Conservation (phyloP, 2,888 invertebrate species). For the Dasysyrphus tricinctus region DNA sequence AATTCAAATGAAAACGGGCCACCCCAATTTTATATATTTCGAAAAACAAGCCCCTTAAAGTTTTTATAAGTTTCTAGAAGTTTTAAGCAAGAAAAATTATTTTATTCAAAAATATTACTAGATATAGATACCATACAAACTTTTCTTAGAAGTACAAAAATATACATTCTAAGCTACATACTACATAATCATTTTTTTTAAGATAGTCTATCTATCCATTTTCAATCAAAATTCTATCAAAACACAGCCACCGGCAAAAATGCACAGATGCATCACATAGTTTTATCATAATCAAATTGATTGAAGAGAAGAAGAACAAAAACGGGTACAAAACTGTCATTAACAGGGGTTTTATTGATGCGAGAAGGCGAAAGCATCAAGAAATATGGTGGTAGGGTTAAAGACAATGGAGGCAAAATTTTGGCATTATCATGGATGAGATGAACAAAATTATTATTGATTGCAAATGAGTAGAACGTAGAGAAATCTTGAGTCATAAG, state of each 20-base stretch:
- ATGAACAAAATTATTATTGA: constrained; percentile 60
- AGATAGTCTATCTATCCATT: not conserved
- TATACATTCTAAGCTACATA: too few relatives aligned
- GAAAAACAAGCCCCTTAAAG: too few relatives aligned
- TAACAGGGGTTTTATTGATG: constrained; percentile 10
- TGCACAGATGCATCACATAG: constrained; percentile 14
- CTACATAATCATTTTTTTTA: too few relatives aligned
- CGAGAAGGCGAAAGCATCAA: not conserved
- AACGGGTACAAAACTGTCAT: constrained; percentile 32
- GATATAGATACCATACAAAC: too few relatives aligned
- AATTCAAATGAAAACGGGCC: too few relatives aligned
- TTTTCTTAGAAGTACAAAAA: too few relatives aligned
- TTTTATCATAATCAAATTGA: constrained; percentile 23
- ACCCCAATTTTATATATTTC: too few relatives aligned
- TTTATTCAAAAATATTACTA: too few relatives aligned
- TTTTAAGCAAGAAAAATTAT: too few relatives aligned
- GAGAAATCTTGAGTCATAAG: constrained; percentile 57
- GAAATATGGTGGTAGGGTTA: not conserved
- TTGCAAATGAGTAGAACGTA: constrained; percentile 43
- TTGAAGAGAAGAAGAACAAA: not conserved
- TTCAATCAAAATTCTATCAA: constrained; percentile 8
- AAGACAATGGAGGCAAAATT: constrained; percentile 39
- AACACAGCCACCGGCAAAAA: not conserved
- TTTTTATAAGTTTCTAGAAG: too few relatives aligned
- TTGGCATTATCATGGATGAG: constrained; percentile 54